Evolutionary conservation across 2,888 invertebrate genomes (phyloP), one percentile per base, ranked within the genome.

Genomic region (Stegana nigrithorax): DNA sequence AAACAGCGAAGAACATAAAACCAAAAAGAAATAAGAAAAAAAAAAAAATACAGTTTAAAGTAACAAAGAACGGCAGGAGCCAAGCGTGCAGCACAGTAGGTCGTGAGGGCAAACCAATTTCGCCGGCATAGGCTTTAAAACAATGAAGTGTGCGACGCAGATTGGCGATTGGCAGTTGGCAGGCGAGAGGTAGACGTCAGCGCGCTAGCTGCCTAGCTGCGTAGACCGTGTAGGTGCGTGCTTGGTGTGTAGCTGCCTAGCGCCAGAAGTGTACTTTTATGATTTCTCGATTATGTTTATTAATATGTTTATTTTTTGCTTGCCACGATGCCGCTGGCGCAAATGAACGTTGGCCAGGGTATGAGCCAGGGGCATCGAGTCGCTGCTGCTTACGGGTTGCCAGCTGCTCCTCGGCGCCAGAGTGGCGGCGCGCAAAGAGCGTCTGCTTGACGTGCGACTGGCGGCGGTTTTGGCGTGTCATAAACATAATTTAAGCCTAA

Each of bases 271-370:
- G 32, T 32, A 12, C 2, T 14, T 47, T 64, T 71, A 67, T 74
- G 69, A 67, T 68, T 69, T 58, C 42, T 42, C 68, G 67, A 73
- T 74, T 73, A 71, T 70, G 66, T 68, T 66, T 66, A 72, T 73
- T 73, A 67, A 74, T 72, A 72, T 68, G 68, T 63, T 61, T 65
- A 64, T 63, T 60, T 63, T n/a, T n/a, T n/a, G n/a, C n/a, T n/a
- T n/a, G n/a, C n/a, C n/a, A n/a, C n/a, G n/a, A n/a, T n/a, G n/a
- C n/a, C n/a, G n/a, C n/a, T n/a, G n/a, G n/a, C n/a, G n/a, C n/a
- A n/a, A n/a, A n/a, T n/a, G n/a, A n/a, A n/a, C n/a, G n/a, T n/a
- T n/a, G n/a, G n/a, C n/a, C n/a, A n/a, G n/a, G n/a, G n/a, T n/a
- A n/a, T n/a, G n/a, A n/a, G n/a, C n/a, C n/a, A n/a, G n/a, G n/a